Evolutionary conservation across 2,797 vertebrate species (phyloP).

Genomic region (Thunnus albacares): DNA sequence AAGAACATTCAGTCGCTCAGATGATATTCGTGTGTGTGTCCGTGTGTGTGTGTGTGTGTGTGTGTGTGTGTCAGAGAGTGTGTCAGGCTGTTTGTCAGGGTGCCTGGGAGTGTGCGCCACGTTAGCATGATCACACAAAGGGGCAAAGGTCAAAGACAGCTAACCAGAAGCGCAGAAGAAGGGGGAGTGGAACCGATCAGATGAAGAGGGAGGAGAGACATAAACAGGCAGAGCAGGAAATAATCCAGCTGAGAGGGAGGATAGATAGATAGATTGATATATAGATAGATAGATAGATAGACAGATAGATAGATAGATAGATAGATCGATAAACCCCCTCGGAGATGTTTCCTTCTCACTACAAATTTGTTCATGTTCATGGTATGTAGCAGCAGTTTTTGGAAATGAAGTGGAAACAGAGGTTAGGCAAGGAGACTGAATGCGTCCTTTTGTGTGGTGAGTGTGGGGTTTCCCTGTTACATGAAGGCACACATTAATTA

Average conservation of each 20-base stretch:
- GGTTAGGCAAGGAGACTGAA: constrained; percentile 23
- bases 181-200: constrained; percentile 51
- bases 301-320: constrained; percentile 16
- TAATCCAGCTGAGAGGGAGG: not conserved
- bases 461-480: constrained; percentile 92
- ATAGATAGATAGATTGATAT: constrained; percentile 17
- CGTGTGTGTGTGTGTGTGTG: constrained; percentile 25
- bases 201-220: constrained; percentile 36
- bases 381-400: constrained; percentile 2
- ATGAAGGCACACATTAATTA: constrained; percentile 95
- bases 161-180: constrained; percentile 61
- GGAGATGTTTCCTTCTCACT: too few relatives aligned
- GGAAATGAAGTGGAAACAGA: not conserved
- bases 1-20: constrained; percentile 62
- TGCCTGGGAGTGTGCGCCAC: constrained; percentile 50
- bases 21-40: constrained; percentile 56
- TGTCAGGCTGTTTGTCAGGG: constrained; percentile 59
- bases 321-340: not conserved
- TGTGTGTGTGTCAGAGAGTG: constrained; percentile 32
- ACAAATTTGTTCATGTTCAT: not conserved
- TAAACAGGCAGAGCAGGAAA: constrained; percentile 23
- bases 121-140: constrained; percentile 72
- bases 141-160: constrained; percentile 78
- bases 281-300: constrained; percentile 29
- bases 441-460: constrained; percentile 75